These are phyloP conservation scores for Phyto melanocephala DNA, from an alignment of 2,888 invertebrate species.

Conservation along the genomic window DNA sequence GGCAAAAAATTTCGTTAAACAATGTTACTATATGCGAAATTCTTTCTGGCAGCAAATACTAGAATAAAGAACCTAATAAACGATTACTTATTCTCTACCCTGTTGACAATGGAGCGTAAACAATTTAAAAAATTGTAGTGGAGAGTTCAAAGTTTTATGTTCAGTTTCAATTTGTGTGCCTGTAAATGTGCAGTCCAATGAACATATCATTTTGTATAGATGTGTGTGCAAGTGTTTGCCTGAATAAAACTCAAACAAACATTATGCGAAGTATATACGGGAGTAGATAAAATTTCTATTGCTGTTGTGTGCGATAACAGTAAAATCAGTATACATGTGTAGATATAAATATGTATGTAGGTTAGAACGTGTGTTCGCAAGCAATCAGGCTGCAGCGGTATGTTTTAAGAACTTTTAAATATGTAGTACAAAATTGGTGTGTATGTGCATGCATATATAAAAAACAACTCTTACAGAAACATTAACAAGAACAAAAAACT, in stretches of 20 bases:
- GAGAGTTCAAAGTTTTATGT: slow-evolving; percentile 1
- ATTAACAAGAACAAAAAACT: too few relatives aligned
- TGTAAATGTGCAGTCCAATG: not conserved
- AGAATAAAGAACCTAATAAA: not conserved
- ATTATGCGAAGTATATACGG: not conserved
- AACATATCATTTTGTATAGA: not conserved
- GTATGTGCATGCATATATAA: not conserved
- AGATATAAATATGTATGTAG: not conserved
- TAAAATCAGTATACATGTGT: not conserved
- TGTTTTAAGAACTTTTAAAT: slow-evolving; percentile 21
- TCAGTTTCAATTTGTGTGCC: not conserved
- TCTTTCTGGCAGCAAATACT: not conserved
- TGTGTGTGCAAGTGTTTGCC: not conserved
- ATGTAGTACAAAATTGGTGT: not conserved
- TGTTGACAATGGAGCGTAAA: slow-evolving; percentile 6
- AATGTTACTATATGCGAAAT: not conserved
- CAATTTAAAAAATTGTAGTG: not conserved
- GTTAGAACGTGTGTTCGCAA: not conserved
- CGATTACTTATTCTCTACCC: not conserved
- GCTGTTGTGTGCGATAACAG: not conserved
- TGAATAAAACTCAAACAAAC: not conserved
- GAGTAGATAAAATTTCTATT: not conserved
- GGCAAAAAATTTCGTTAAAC: not conserved
- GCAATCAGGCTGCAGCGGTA: not conserved
- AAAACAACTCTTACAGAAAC: too few relatives aligned